Conservation (phyloP, 2,888 invertebrate species). For the Drosophila nr. medialis region DNA sequence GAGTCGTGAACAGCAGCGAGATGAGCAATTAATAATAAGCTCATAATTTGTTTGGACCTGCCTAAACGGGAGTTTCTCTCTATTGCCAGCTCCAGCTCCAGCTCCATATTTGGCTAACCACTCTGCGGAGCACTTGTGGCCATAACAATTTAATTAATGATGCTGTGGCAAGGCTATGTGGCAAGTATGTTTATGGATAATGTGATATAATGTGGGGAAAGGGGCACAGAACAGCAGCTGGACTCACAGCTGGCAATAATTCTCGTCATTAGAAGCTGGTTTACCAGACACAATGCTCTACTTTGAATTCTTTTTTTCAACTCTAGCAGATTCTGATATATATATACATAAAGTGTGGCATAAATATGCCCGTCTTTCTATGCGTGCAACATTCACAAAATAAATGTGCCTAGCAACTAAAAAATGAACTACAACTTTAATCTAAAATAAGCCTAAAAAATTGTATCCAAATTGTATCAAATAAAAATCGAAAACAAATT, state of each 20-base stretch:
- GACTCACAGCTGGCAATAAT: conserved; percentile 47
- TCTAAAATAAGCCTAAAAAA: background rate
- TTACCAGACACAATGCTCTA: background rate
- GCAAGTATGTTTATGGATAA: conserved; percentile 12
- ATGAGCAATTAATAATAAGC: conserved; percentile 83
- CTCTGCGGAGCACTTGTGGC: conserved; percentile 35
- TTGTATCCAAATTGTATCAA: too few species aligned
- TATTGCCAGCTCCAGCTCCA: background rate
- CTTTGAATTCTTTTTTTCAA: background rate
- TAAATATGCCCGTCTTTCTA: too few species aligned
- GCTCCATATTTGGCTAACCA: conserved; percentile 35
- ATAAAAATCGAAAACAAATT: background rate
- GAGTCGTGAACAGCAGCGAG: conserved; percentile 38
- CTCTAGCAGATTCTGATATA: background rate
- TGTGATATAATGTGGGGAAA: background rate
- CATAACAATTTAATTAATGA: conserved; percentile 80
- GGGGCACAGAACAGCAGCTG: conserved; percentile 9
- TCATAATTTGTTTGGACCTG: conserved; percentile 82
- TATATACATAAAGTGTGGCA: background rate
- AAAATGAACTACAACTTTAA: background rate
- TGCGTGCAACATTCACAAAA: background rate
- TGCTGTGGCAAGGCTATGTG: conserved; percentile 39
- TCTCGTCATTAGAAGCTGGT: conserved; percentile 42
- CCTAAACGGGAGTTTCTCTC: conserved; percentile 57
- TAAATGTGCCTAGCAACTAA: background rate